Percentiles rank a stretch among this genome's conserved stretches.
phyloP scores from a whole-genome alignment of 2,888 invertebrate genomes.

The Eupelmus urozonus region DNA sequence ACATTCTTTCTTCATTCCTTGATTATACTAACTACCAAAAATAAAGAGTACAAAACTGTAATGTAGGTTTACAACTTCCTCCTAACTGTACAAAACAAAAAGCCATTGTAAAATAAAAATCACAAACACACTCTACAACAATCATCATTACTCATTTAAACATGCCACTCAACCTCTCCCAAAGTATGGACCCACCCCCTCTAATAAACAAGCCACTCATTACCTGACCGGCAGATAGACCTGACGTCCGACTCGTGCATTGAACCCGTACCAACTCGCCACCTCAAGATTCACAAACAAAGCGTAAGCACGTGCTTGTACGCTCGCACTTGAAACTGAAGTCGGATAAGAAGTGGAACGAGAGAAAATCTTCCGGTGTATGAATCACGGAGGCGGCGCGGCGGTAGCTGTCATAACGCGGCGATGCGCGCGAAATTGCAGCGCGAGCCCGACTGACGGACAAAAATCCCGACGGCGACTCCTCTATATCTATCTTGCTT shows the following conservation, averaged over 20 bases:
- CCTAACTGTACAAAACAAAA: too few species aligned
- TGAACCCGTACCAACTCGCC: not conserved
- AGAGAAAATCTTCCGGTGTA: not conserved
- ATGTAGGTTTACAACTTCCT: too few species aligned
- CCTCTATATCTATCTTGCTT: slow-evolving; percentile 3
- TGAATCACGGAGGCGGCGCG: not conserved
- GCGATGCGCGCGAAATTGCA: slow-evolving; percentile 19
- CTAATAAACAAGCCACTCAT: not conserved
- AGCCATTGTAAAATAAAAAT: too few species aligned
- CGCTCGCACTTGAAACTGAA: not conserved
- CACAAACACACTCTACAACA: too few species aligned
- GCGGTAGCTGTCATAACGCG: not conserved
- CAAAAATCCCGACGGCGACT: slow-evolving; percentile 12
- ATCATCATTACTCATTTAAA: too few species aligned
- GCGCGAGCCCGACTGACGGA: slow-evolving; percentile 30
- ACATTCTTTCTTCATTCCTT: too few species aligned
- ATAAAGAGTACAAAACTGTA: too few species aligned
- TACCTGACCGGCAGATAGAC: slow-evolving; percentile 32
- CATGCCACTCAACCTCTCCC: too few species aligned
- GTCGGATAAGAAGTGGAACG: not conserved
- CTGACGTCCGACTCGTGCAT: slow-evolving; percentile 16
- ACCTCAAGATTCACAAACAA: too few species aligned
- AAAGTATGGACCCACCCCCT: too few species aligned
- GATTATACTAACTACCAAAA: too few species aligned
- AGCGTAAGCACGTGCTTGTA: not conserved